phyloP scores from a whole-genome alignment of 2,113 vertebrate genomes.

The Glaucidium brasilianum region DNA sequence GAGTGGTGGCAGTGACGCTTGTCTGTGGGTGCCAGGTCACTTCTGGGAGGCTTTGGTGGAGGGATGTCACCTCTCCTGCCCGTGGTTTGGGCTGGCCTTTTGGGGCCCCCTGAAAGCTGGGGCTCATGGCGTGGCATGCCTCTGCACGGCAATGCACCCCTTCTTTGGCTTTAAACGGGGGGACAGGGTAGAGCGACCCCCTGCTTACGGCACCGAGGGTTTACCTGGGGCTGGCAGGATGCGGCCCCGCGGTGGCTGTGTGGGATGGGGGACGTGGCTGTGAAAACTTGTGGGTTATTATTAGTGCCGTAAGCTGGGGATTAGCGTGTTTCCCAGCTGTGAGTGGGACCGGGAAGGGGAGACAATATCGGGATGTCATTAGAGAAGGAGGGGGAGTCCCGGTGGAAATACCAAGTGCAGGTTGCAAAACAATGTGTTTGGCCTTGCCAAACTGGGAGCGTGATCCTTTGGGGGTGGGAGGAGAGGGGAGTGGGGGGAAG shows the following conservation, averaged over 20 bases:
- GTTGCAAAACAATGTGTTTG: not conserved
- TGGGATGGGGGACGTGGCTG: not conserved
- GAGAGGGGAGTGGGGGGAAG: not conserved
- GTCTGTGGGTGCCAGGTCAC: not conserved
- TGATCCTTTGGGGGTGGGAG: not conserved
- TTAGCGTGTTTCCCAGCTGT: constrained; percentile 59
- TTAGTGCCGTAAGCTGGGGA: constrained; percentile 6
- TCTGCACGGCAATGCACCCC: fast-evolving
- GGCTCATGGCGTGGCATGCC: not conserved
- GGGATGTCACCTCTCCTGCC: not conserved
- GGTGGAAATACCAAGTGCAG: constrained; percentile 40
- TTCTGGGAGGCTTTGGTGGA: not conserved
- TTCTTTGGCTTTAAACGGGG: not conserved
- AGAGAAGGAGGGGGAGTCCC: constrained; percentile 40
- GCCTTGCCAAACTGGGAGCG: not conserved
- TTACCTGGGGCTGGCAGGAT: not conserved
- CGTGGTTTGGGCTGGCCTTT: fast-evolving
- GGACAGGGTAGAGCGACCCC: not conserved
- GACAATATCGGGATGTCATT: constrained; percentile 69
- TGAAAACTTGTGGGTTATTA: not conserved
- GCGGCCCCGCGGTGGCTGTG: not conserved
- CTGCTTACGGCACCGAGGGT: not conserved
- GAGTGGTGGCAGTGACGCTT: fast-evolving
- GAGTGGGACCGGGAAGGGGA: constrained; percentile 52
- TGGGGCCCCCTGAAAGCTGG: not conserved